These are phyloP conservation scores for Cephalotes varians DNA, from an alignment of 2,888 invertebrate species.

Conservation along the genomic window DNA sequence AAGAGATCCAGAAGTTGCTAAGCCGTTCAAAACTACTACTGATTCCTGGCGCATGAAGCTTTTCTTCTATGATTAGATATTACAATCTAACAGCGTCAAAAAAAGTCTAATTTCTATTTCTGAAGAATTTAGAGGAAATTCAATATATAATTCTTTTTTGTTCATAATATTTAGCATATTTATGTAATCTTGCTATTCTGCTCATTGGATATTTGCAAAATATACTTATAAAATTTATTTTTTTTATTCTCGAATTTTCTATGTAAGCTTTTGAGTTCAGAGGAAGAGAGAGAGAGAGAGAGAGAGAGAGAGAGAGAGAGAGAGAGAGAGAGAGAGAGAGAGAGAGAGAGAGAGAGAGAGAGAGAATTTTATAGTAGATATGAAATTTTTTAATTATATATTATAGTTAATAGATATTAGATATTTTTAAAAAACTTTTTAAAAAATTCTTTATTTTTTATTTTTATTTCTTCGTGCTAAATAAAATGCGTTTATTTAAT, in stretches of 20 bases:
- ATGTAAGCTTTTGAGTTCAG: not conserved
- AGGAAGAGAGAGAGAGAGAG: not conserved
- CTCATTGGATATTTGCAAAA: not conserved
- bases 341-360: not conserved
- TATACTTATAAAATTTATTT: not conserved
- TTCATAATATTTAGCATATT: not conserved
- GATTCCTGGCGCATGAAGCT: constrained; percentile 1
- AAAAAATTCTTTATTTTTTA: not conserved
- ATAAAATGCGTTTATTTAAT: not conserved
- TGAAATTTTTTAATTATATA: no score
- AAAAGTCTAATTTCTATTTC: not conserved
- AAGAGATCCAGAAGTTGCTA: constrained; percentile 45
- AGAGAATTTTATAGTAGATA: not conserved
- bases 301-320: no score
- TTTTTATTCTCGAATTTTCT: not conserved
- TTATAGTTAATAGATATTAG: not conserved
- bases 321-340: not conserved
- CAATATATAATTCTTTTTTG: not conserved
- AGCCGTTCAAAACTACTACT: constrained; percentile 27
- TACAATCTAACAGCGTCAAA: not conserved
- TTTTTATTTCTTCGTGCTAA: not conserved
- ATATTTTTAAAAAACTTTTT: not conserved
- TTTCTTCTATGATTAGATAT: not conserved
- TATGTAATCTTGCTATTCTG: not conserved
- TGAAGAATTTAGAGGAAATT: not conserved